phyloP scores from a whole-genome alignment of 2,888 invertebrate species.

The Macrosoma leucophasiata region DNA sequence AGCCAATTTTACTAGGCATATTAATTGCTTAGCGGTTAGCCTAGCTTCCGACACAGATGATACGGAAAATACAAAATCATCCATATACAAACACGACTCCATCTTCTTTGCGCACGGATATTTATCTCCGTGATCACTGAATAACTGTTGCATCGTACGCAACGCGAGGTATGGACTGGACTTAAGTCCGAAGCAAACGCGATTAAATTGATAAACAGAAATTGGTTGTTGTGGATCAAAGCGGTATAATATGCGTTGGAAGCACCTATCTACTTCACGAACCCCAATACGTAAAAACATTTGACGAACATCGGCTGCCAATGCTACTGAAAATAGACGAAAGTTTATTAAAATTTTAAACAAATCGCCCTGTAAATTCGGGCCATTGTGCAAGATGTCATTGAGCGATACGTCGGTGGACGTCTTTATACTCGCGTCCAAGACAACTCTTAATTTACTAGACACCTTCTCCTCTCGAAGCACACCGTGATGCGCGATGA shows the following conservation, averaged over 20 bases:
- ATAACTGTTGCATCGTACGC: constrained; percentile 10
- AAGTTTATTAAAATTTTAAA: constrained; percentile 1
- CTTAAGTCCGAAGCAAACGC: constrained; percentile 1
- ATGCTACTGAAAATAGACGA: neutral
- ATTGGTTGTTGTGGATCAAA: neutral
- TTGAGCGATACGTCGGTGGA: neutral
- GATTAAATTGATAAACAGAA: constrained; percentile 1
- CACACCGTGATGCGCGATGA: too few relatives aligned
- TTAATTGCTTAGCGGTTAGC: neutral
- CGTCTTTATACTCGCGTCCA: neutral
- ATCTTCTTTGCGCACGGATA: too few relatives aligned
- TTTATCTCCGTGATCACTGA: neutral
- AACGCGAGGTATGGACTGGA: constrained; percentile 1
- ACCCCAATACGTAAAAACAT: neutral
- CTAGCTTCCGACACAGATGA: neutral
- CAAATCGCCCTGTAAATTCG: neutral
- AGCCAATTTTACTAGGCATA: neutral
- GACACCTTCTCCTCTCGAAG: too few relatives aligned
- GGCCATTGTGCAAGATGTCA: neutral
- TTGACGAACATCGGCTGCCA: constrained; percentile 1
- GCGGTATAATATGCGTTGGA: constrained; percentile 1
- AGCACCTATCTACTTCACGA: neutral
- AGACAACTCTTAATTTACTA: neutral
- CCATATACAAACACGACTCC: neutral
- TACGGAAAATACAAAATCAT: constrained; percentile 2